Base-by-base conservation (phyloP, 2,888 invertebrate genomes). In the Dasypolia templi region DNA sequence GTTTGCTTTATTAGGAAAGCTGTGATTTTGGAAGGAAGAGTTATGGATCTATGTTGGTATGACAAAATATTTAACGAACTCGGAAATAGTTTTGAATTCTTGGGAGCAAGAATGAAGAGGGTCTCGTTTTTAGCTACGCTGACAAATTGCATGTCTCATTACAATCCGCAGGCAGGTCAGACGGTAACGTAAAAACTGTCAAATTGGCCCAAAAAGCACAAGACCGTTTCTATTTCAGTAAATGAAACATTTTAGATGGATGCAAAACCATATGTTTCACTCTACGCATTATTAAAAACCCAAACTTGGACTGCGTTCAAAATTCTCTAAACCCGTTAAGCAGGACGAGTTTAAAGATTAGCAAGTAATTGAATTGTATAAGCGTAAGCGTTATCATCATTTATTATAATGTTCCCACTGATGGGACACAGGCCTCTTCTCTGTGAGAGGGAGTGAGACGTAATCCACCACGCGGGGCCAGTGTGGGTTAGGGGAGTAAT, bases 1-100 rank as follows among this genome's bases (percentile, higher is more conserved):
- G 81, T 83, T 86, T 72, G 81, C 72, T 84, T 83, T 83, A 86
- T 84, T 71, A 68, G 49, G 46, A 46, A 44, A 56, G 49, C 70
- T 59, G 14, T 59, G 73, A 51, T 69, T 53, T 63, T 51, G 44
- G 55, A 56, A 55, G 44, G 55, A 56, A 55, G 63, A 35, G 46
- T 32, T 63, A 46, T 67, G 55, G 17, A 42, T 26, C 17, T 58
- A 46, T 80, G 59, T 26, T 0, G 22, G 22, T 53, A 26, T n/a
- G n/a, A 22, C 26, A 17, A 17, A 72, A 39, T 59, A 53, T 68
- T 42, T 32, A 22, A 29, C 0, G 22, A 12, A 12, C 6, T 14
- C 0, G 7, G 42, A 26, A 26, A 62, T 42, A 17, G 19, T 42
- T 58, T 22, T 35, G 58, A 7, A 14, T 11, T 58, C 32, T 58